Base-by-base conservation (phyloP, 2,797 vertebrate species). In the Gastrophryne carolinensis region DNA sequence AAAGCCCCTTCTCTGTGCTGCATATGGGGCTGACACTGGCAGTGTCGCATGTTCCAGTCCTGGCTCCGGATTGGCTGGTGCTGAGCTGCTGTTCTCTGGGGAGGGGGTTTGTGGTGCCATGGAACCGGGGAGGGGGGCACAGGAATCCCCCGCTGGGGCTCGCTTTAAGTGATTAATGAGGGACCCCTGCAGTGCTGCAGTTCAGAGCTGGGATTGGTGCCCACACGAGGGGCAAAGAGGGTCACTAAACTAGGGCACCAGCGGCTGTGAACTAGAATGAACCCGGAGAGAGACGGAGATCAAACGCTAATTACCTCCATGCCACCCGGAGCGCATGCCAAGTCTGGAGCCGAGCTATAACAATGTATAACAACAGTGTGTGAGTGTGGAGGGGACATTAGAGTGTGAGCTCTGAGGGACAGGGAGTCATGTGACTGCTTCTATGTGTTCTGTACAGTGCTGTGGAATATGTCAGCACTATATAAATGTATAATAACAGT, bases 141-240 rank as follows among this genome's bases (percentile, higher is more conserved):
- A 53, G n/a, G 21, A 60, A 53, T 54, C 58, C 53, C 37, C 61
- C 21, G 17, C 30, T 23, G 15, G 10, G 61, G 68, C 41, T 64
- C 52, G 52, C 50, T 78, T 72, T 77, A 77, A 77, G 74, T 72
- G 75, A 78, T 78, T 78, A 78, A 78, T 72, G 60, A 78, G 68
- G 50, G 23, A 32, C 63, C n/a, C 74, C 39, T n/a, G 29, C 67
- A 56, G 74, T n/a, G 41, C 17, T 47, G 21, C 35, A 39, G 35
- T 70, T 21, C 12, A 50, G 63, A n/a, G 56, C 47, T 44, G 50
- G 32, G 58, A 17, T 5, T 32, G 49, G 35, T 70, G 27, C 74
- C 65, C 64, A 32, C 19, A 23, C 30, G n/a, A 44, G 32, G 39
- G 44, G 56, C 26, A 13, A 7, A 62, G 11, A 2, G 35, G 54